Evolutionary conservation across 1,140 invertebrate genomes (phyloP), one percentile per base, ranked within the genome.

Genomic region (Lepidurus packardi): DNA sequence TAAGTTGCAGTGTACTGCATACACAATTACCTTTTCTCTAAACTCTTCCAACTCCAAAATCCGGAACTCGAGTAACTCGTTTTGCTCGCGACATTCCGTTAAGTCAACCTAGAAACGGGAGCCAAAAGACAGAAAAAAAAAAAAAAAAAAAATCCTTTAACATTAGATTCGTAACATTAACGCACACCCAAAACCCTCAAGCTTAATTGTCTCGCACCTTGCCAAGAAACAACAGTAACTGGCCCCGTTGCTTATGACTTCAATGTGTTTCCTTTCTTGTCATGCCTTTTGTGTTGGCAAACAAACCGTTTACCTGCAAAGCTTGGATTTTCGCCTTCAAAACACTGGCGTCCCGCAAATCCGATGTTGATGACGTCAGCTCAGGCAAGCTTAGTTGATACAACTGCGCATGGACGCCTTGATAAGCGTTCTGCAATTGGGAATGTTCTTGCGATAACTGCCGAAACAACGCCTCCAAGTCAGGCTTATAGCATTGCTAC

Each of bases 41-140:
- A 77, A 83, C 78, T 88, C 87, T 81, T 88, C 88, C 13, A 89
- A 82, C 82, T 89, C 88, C 75, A 89, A 82, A 43, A 88, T 84
- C n/a, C 88, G 82, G 85, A 89, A 89, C 84, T 89, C 88, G 82
- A 88, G 86, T 77, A 89, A 85, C 82, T 89, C 88, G 79, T 87
- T 86, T 78, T 89, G 88, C 82, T 89, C 88, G 81, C 87, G 85
- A 75, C 87, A 84, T 83, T 89, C 88, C 78, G 87, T 85, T 78
- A 88, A 82, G 82, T 88, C 87, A 81, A 86, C 85, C 41, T 79
- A 75, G 21, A 83, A 78, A 13, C 78, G 9, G 21, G 41, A 65
- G 13, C 34, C 34, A 65, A 65, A 21, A 65, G 53, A 13, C n/a
- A n/a, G n/a, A n/a, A n/a, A n/a, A n/a, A n/a, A n/a, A n/a, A n/a